Conservation (phyloP, 1,140 invertebrate genomes). For the Frieseomelitta varia region DNA sequence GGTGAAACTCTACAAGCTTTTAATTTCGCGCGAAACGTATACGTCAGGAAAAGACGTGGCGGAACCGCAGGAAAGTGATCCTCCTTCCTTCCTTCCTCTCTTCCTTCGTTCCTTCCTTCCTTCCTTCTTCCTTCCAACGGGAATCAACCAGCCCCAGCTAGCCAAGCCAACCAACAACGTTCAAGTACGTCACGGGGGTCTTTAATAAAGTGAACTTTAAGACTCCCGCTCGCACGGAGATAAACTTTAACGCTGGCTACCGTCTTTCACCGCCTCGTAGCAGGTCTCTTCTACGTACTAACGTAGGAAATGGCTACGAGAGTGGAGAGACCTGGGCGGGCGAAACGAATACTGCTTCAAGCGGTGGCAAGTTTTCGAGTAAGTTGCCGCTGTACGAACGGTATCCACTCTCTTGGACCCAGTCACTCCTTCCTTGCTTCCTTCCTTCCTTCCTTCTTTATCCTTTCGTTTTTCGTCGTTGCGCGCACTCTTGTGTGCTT, state of each 20-base stretch:
- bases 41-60: conserved; percentile 48
- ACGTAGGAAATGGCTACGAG: conserved; percentile 41
- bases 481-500: neutral
- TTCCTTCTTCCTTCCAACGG: neutral
- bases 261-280: conserved; percentile 57
- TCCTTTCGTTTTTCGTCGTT: neutral
- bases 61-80: conserved; percentile 60
- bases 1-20: conserved; percentile 67
- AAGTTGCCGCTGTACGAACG: conserved; percentile 67
- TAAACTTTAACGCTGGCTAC: conserved; percentile 74
- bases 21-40: conserved; percentile 71
- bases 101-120: neutral
- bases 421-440: neutral
- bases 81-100: neutral
- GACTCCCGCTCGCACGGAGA: conserved; percentile 71
- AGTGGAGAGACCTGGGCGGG: conserved; percentile 40
- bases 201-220: conserved; percentile 80
- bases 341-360: conserved; percentile 46
- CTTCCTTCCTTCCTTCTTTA: neutral
- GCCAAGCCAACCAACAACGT: conserved; percentile 8
- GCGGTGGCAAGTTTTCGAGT: conserved; percentile 73
- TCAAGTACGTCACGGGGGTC: conserved; percentile 68
- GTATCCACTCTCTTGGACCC: neutral
- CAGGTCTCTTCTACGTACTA: conserved; percentile 41
- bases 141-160: neutral